Evolutionary conservation across 2,888 invertebrate genomes (phyloP), one percentile per base, ranked within the genome.

Genomic region (Drosophila multiciliata): DNA sequence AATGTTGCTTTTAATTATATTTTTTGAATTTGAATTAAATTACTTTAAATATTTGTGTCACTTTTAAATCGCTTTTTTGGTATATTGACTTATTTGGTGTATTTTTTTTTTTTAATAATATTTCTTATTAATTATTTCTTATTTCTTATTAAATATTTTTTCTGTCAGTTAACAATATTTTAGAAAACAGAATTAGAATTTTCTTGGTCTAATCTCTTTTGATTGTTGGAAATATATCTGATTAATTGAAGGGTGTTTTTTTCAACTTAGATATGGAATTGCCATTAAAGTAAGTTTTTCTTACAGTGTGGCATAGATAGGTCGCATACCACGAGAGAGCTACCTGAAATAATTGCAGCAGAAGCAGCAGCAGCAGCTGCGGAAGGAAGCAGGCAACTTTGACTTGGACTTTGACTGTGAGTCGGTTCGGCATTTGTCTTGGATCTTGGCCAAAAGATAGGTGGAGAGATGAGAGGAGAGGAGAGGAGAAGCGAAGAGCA

Each of bases 301-400:
- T 40, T 20, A 5, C 20, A 2, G 58, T 55, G 32, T 20, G 38
- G 62, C 77, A 77, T 82, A 87, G 77, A 83, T 74, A 74, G 61
- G 17, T 45, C 50, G 69, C 76, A 75, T 69, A 68, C 66, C 66
- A 40, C 12, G 26, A 53, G 48, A 45, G 53, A 49, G 75, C 90
- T 90, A 89, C 88, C 88, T 90, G 91, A 90, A 83, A 89, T 89
- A 89, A 89, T 90, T 90, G 89, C 72, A 50, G 58, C 49, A 66
- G 33, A 42, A 26, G 32, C 29, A 9, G 23, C 35, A 61, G 20
- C 72, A 33, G 82, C 90, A 88, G 90, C 78, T 83, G 88, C 72
- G 78, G 73, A 79, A 82, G 83, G 75, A 80, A 80, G 65, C 60
- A 62, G 45, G 17, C 62, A 38, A 54, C 38, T 26, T 66, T 29